Conservation (phyloP, 2,113 vertebrate genomes). For the Noturus placidus region DNA sequence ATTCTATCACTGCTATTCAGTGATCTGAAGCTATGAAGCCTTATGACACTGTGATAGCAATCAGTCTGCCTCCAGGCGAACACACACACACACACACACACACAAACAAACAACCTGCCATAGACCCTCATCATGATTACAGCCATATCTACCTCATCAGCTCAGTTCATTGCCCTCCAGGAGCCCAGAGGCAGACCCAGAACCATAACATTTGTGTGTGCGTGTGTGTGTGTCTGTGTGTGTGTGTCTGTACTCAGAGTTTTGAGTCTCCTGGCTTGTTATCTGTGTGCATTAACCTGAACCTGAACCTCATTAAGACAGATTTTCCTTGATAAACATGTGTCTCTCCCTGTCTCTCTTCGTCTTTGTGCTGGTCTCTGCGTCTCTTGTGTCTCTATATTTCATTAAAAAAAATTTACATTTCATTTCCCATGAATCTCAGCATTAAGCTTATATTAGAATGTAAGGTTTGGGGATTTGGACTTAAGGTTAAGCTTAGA, state of each 20-base stretch:
- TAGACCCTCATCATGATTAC: conserved; percentile 21
- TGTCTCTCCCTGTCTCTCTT: neutral
- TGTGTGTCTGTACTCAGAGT: neutral
- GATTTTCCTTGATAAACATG: neutral
- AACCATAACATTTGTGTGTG: conserved; percentile 29
- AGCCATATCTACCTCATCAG: conserved; percentile 43
- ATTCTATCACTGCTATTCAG: conserved; percentile 64
- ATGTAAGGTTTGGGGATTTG: neutral
- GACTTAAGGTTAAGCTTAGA: neutral
- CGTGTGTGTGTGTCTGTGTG: conserved; percentile 24
- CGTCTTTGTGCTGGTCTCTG: neutral
- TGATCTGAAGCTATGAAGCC: conserved; percentile 58
- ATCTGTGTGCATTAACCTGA: conserved; percentile 11
- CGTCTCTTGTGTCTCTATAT: neutral
- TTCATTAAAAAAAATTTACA: neutral
- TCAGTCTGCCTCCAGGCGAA: conserved; percentile 62
- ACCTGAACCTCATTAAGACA: conserved; percentile 20
- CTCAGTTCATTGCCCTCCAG: conserved; percentile 12
- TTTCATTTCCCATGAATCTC: neutral
- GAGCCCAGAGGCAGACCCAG: conserved; percentile 25
- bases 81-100: conserved; percentile 22
- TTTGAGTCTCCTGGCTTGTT: conserved; percentile 19
- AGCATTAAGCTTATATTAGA: neutral
- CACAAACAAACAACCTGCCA: conserved; percentile 16
- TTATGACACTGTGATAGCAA: conserved; percentile 66